These are phyloP conservation scores for Kryptolebias marmoratus DNA, from an alignment of 2,113 vertebrate genomes.

Conservation along the genomic window DNA sequence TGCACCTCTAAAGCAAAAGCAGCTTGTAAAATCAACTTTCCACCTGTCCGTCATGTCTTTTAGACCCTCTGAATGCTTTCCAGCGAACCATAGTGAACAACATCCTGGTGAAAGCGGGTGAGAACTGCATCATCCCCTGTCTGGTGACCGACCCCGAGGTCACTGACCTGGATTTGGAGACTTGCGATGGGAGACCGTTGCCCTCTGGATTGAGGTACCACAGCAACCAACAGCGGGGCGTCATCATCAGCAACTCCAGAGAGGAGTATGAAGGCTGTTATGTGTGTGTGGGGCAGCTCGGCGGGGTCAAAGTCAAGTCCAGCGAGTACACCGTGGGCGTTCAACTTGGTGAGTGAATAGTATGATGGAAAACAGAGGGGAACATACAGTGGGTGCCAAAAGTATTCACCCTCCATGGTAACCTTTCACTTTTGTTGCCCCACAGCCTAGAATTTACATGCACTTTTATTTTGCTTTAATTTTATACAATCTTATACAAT, in stretches of 20 bases:
- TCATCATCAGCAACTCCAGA: conserved; percentile 65
- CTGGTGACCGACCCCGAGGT: conserved; percentile 78
- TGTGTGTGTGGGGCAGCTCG: conserved; percentile 67
- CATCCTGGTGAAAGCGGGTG: conserved; percentile 72
- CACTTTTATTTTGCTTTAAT: too few relatives aligned
- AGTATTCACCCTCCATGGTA: too few relatives aligned
- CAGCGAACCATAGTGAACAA: conserved; percentile 74
- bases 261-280: conserved; percentile 79
- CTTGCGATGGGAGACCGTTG: conserved; percentile 66
- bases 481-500: too few relatives aligned
- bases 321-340: conserved; percentile 75
- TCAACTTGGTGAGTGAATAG: conserved; percentile 66
- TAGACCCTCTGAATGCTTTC: conserved; percentile 72
- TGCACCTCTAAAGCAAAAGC: background rate
- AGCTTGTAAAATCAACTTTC: background rate
- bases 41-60: background rate
- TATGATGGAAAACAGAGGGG: background rate
- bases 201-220: conserved; percentile 64
- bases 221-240: conserved; percentile 66
- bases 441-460: too few relatives aligned
- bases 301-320: conserved; percentile 62
- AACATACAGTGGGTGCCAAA: background rate
- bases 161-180: conserved; percentile 61
- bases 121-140: conserved; percentile 76
- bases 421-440: too few relatives aligned